These are phyloP conservation scores for Anorthoa munda DNA, from an alignment of 2,888 invertebrate genomes.

Conservation along the genomic window DNA sequence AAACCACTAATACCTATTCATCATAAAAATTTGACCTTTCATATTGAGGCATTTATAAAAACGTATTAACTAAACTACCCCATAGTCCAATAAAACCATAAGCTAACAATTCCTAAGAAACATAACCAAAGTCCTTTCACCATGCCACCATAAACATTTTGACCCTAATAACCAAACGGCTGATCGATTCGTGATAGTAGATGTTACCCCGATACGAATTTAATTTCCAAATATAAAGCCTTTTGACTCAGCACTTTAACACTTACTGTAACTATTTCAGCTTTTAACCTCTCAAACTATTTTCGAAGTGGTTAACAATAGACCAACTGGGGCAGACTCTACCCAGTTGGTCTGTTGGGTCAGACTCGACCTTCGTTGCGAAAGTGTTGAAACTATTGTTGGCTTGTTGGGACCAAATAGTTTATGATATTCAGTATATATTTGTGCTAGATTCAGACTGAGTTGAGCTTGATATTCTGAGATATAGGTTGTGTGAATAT, in stretches of 20 bases:
- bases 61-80: background rate
- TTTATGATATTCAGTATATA: conserved; percentile 22
- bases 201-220: conserved; percentile 47
- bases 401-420: conserved; percentile 37
- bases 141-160: conserved; percentile 14
- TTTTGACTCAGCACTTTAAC: conserved; percentile 57
- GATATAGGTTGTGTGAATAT: conserved; percentile 11
- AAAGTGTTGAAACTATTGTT: conserved; percentile 49
- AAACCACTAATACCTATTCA: background rate
- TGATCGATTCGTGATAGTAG: conserved; percentile 49
- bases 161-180: conserved; percentile 42
- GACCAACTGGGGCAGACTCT: conserved; percentile 62
- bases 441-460: conserved; percentile 21
- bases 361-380: conserved; percentile 53
- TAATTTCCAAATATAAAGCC: conserved; percentile 60
- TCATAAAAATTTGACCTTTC: background rate
- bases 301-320: conserved; percentile 58
- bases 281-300: conserved; percentile 60
- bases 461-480: conserved; percentile 12
- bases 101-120: background rate
- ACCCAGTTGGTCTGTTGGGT: conserved; percentile 47
- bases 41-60: background rate
- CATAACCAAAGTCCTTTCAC: conserved; percentile 7
- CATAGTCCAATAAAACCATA: conserved; percentile 9
- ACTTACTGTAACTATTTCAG: conserved; percentile 49